Evolutionary conservation across 35 echinoderm and acorn worm genomes (phyloP), one percentile per base, ranked within the genome.

Genomic region (Heliocidaris tuberculata): DNA sequence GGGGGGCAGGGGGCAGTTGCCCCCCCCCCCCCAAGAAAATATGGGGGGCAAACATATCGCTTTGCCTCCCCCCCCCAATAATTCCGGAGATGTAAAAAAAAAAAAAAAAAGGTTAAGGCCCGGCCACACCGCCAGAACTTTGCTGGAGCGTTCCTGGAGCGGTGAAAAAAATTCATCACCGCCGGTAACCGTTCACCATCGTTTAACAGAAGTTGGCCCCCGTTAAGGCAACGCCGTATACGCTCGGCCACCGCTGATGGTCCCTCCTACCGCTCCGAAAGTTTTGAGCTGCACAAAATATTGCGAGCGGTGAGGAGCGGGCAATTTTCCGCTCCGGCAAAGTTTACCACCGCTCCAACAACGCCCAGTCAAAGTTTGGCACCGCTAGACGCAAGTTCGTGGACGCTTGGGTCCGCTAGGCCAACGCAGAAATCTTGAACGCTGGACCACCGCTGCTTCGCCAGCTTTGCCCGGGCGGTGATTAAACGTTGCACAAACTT

Each of bases 401-500:
- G 31, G 9, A 88, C 86, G 86, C 86, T 88, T 88, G 86, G 86
- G 86, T 88, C 86, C 86, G 86, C 86, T 88, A 88, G 86, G 86
- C 86, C 86, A 88, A 88, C 86, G 31, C 86, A 88, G 86, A 88
- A 88, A 88, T 88, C 86, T 88, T 88, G 86, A 88, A 88, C 2
- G 86, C 86, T 88, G 86, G 86, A 88, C 31, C 30, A 88, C 86
- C 30, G 86, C 86, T 88, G 30, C 86, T 88, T 88, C 30, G 86
- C 30, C 86, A 88, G 86, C 86, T 31, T 88, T 88, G 86, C 29
- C 86, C 29, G 86, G 86, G 30, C 86, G 86, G 86, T 88, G 86
- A 88, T 88, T 88, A 88, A 88, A 88, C 86, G 86, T 31, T 88
- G 30, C 86, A 88, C 86, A 88, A 88, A 88, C 86, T 88, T 88